Percentiles rank a stretch among this genome's conserved stretches.
Conservation (phyloP, 2,113 vertebrate genomes). For the Sitta europaea region DNA sequence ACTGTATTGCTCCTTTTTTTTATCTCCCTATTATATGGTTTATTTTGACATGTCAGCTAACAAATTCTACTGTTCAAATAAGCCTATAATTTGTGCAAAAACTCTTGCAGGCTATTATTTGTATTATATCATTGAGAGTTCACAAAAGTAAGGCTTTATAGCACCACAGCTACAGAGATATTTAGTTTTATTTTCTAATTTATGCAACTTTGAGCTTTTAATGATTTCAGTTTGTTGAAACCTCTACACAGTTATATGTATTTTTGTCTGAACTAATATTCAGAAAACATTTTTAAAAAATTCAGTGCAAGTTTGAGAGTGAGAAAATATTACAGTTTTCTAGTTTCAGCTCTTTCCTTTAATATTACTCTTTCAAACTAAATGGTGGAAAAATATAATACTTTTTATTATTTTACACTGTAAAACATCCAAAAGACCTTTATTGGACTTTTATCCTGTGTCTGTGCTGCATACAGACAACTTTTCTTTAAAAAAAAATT, state of each 20-base stretch:
- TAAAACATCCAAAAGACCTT: background rate
- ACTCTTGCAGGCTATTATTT: background rate
- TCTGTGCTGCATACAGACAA: fast-evolving
- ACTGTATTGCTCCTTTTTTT: background rate
- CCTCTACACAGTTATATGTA: background rate
- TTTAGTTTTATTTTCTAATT: background rate
- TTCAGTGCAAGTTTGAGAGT: background rate
- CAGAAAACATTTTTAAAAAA: background rate
- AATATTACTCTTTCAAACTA: background rate
- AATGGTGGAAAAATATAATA: background rate
- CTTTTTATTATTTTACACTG: background rate
- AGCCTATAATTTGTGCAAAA: background rate
- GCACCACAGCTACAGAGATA: background rate
- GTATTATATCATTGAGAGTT: background rate
- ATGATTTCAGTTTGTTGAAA: too few species aligned
- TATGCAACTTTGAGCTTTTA: background rate
- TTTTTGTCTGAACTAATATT: background rate
- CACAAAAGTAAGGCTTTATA: background rate
- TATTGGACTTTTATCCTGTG: background rate
- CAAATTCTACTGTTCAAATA: background rate
- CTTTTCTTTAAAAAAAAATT: background rate
- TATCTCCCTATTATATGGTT: background rate
- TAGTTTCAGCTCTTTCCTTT: background rate
- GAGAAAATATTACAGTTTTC: background rate
- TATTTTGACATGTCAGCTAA: background rate